Conservation (phyloP, 1,140 invertebrate genomes). For the Cydia splendana region DNA sequence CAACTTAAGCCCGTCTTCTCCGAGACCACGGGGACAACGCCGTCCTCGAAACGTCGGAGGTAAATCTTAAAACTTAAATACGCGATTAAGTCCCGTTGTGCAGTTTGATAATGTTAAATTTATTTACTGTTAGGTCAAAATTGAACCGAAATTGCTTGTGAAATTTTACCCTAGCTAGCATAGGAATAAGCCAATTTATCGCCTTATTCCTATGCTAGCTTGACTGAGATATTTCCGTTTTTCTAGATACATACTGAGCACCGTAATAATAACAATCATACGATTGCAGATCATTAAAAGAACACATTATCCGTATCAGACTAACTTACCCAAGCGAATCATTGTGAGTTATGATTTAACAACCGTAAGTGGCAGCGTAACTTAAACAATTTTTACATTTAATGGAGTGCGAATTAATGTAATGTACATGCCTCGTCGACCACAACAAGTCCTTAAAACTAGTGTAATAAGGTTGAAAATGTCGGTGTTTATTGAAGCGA, state of each 20-base stretch:
- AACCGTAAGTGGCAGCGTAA: neutral
- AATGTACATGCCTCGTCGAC: neutral
- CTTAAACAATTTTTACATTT: neutral
- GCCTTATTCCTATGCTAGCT: no score
- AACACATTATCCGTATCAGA: conserved; percentile 13
- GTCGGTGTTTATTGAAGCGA: neutral
- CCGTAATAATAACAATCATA: conserved; percentile 11
- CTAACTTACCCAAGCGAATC: neutral
- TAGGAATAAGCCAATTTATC: no score
- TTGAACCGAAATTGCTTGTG: conserved; percentile 50
- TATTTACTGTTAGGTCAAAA: no score
- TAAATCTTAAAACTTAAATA: no score
- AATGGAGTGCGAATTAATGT: conserved; percentile 2
- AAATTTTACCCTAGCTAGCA: no score
- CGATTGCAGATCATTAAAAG: conserved; percentile 2
- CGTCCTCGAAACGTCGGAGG: no score
- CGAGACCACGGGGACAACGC: no score
- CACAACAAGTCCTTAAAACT: neutral
- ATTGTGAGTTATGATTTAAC: conserved; percentile 9
- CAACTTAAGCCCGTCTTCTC: no score
- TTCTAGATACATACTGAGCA: neutral
- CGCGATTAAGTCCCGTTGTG: no score
- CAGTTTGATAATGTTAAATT: no score
- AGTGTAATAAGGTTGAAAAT: neutral
- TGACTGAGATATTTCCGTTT: no score